Conservation (phyloP, 2,113 vertebrate species). For the Maylandia zebra region DNA sequence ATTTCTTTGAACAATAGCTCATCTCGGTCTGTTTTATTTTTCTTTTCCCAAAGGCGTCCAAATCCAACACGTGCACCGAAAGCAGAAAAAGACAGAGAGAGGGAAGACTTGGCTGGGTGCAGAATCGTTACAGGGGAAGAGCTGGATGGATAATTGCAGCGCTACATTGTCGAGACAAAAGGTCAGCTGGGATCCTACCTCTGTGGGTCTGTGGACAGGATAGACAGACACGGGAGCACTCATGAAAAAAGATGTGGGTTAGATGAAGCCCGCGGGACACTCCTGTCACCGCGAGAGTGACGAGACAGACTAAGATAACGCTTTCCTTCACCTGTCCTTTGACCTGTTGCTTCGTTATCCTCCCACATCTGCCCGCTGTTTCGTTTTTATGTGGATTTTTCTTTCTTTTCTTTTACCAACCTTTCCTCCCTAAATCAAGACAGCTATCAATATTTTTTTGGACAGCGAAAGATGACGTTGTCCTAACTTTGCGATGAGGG, state of each 20-base stretch:
- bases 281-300: constrained; percentile 17
- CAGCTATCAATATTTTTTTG: constrained; percentile 10
- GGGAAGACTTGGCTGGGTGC: background rate
- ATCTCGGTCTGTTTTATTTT: background rate
- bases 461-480: background rate
- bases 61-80: background rate
- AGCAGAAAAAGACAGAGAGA: background rate
- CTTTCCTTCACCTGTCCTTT: background rate
- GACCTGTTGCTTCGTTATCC: constrained; percentile 12
- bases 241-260: background rate
- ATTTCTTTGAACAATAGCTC: constrained; percentile 1
- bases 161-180: background rate
- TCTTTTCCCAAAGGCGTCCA: background rate
- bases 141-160: background rate
- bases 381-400: background rate
- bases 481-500: background rate
- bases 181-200: background rate
- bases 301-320: constrained; percentile 11
- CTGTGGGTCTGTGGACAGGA: background rate
- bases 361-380: background rate
- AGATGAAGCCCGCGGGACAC: constrained; percentile 3
- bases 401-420: background rate
- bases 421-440: background rate
- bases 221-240: background rate
- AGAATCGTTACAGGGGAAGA: background rate